Base-by-base conservation (phyloP, 2,113 vertebrate species). In the Nibea albiflora region DNA sequence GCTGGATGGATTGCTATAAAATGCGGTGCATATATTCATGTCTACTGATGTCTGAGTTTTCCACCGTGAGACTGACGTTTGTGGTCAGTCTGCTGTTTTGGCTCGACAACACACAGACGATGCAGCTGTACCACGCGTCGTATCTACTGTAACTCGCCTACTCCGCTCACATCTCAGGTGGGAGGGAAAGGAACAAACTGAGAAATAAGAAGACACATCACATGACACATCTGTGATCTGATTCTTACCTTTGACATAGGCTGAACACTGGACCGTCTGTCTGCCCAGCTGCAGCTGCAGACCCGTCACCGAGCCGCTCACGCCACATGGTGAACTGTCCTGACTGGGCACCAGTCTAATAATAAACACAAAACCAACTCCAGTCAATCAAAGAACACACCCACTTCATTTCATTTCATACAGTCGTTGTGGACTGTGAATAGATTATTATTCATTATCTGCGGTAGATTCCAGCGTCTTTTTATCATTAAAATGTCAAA, bases 281-380 rank as follows among this genome's bases (percentile, higher is more conserved):
- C 90, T 92, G 70, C 97, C 97, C 80, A 98, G 90, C 92, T 97
- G 95, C 58, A 98, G 90, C 88, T 96, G 94, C 89, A 98, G 80
- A 7, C 83, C 90, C 31, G 93, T 93, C 93, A 97, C 94, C 31
- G 90, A 92, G 76, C 90, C 84, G 88, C 88, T 85, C 64, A 61
- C 80, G 0, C 76, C 84, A 77, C 82, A 90, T 7, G 80, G 76
- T 4, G 88, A 91, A 20, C 80, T 76, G 62, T 93, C 92, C 63
- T 86, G 81, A 46, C 52, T 80, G 39, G 90, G 85, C 31, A 92
- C 91, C 83, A 96, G 60, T 70, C 95, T 94, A 73, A 61, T 11
- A 80, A 81, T 3, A 81, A 42, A 85, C 16, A 42, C 54, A 22
- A 42, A 14, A 71, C n/a, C 12, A n/a, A 35, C 31, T 24, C 44